Percentiles rank a stretch among this genome's conserved stretches.
Evolutionary conservation across 2,113 vertebrate genomes (phyloP).

Genomic region (Elgaria multicarinata): DNA sequence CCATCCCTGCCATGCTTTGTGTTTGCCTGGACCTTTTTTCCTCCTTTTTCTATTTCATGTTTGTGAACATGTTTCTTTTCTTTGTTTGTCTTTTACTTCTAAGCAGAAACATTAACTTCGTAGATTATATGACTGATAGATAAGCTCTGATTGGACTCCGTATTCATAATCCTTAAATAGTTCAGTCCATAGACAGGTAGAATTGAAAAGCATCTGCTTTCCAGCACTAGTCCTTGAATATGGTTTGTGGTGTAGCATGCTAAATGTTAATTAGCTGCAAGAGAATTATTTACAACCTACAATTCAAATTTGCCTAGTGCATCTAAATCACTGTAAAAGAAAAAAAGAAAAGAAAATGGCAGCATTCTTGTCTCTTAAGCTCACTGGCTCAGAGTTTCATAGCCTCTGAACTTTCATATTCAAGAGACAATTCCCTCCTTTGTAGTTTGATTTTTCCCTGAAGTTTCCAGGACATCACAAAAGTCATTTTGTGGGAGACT

Average conservation of each 20-base stretch:
- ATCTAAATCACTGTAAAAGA: neutral
- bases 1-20: neutral
- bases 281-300: neutral
- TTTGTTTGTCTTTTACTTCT: neutral
- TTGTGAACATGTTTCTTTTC: neutral
- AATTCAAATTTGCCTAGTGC: neutral
- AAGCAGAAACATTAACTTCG: neutral
- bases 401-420: neutral
- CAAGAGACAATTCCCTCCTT: neutral
- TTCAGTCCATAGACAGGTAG: neutral
- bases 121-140: neutral
- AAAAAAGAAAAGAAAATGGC: neutral
- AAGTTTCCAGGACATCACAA: neutral
- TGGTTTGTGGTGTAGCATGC: neutral
- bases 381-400: neutral
- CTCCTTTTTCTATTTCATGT: neutral
- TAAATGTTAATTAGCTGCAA: neutral
- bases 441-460: neutral
- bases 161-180: neutral
- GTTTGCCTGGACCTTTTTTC: neutral
- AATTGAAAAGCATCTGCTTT: neutral
- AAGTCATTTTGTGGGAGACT: neutral
- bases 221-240: neutral
- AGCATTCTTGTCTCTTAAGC: neutral
- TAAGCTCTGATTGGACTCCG: neutral